Evolutionary conservation across 2,888 invertebrate species (phyloP), one percentile per base, ranked within the genome.

Genomic region (Idaea dimidiata): DNA sequence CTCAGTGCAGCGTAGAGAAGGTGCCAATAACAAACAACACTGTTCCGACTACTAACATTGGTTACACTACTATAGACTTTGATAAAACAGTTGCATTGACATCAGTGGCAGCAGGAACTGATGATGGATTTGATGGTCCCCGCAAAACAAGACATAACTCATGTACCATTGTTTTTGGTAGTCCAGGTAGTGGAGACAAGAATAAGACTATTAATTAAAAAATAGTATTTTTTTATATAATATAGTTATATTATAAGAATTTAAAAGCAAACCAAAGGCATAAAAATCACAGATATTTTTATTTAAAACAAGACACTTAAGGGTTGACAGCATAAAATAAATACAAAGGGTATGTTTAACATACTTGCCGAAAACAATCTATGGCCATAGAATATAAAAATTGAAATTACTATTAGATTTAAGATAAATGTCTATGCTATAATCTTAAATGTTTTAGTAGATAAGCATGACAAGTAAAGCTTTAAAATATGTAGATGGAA

Each of bases 31-130:
- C 66, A 6, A 68, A 76, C 80, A 59, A 70, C 16, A 95, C 70
- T 95, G 96, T 83, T 94, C 96, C 66, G 94, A 95, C 61, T 16
- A 79, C 82, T 53, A 82, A 80, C 58, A 93, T 95, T 72, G 96
- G 97, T 59, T 98, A 98, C 81, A 97, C 97, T 8, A 97, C 97
- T 0, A 99, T 99, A 74, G 99, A 99, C 89, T 98, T 99, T 86
- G 96, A 98, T 77, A 97, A 97, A 90, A 99, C 99, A 0, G 96
- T 96, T 61, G 98, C 98, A 18, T 93, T 99, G 32, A 96, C 96
- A 17, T 96, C 97, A 32, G 96, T 96, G 43, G 96, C 96, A 74
- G 94, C 95, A 6, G 94, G 94, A 59, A 93, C 94, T 62, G 95
- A 96, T 66, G 91, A 94, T 59, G 96, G 96, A 79, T 88, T 93